Base-by-base conservation (phyloP, 64 coral and sea anemone genomes). In the Montipora sp. region DNA sequence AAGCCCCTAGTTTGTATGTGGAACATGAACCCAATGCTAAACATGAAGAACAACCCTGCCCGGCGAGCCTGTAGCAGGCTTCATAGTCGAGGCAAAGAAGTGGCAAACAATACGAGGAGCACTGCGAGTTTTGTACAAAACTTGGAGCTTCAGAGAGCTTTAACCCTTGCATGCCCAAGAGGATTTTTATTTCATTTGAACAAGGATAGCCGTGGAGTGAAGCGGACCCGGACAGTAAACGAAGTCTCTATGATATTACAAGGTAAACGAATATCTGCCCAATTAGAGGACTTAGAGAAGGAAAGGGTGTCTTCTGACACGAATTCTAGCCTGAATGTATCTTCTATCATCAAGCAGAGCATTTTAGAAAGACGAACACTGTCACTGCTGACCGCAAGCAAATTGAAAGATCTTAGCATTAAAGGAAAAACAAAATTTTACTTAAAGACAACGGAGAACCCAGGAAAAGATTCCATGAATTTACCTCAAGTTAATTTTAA, bases 131-230 rank as follows among this genome's bases (percentile, higher is more conserved):
- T 71, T 23, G 18, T 70, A 7, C 43, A 85, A 50, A 72, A 49
- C 21, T 6, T 72, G 48, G 82, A 85, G 60, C 82, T 72, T 18
- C 61, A 50, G n/a, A 48, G 82, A 51, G 49, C 19, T 8, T 71
- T 85, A 44, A 68, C 82, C 50, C 19, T 85, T 4, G 82, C 15
- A n/a, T 71, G 82, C 68, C 82, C 82, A 48, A 19, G 82, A 49
- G 82, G 63, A 11, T 85, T 85, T 72, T 47, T 85, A n/a, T 85
- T 85, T 63, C 63, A 63, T 72, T 85, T 85, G 46, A 71, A 85
- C 65, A 85, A 85, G 27, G n/a, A 72, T 21, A 12, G 0, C 53
- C 6, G 11, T 44, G n/a, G 55, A 82, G 23, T 45, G 14, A 11
- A 59, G 27, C 27, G 27, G 8, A 18, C 21, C 24, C 58, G 59